Evolutionary conservation across 2,113 vertebrate genomes (phyloP).

Genomic region (Anser brachyrhynchus): DNA sequence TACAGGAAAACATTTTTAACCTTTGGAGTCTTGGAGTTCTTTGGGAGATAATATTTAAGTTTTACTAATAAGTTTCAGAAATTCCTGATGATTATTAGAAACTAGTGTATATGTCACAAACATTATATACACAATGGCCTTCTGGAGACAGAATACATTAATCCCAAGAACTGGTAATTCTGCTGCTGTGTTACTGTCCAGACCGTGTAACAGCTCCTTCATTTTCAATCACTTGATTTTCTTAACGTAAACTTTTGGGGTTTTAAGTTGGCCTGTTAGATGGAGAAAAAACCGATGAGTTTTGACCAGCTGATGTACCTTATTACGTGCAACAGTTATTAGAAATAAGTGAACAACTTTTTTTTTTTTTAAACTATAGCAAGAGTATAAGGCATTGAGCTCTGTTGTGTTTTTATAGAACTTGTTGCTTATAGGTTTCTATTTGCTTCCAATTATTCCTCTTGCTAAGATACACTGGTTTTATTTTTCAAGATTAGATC

Average conservation of each 20-base stretch:
- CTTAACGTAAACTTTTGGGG: not conserved
- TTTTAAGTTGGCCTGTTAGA: not conserved
- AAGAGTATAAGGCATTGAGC: not conserved
- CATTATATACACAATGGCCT: not conserved
- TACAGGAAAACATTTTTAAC: slow-evolving; percentile 3
- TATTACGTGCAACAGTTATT: not conserved
- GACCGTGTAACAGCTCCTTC: not conserved
- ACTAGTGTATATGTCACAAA: not conserved
- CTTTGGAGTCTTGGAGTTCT: not conserved
- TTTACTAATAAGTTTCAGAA: not conserved
- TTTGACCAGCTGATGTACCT: not conserved
- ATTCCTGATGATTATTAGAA: not conserved
- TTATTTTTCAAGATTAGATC: not conserved
- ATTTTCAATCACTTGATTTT: not conserved
- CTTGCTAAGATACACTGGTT: not conserved
- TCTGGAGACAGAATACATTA: not conserved
- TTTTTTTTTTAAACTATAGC: not conserved
- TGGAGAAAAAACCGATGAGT: not conserved
- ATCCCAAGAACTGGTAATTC: not conserved
- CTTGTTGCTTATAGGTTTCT: not conserved
- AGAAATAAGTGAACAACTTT: not conserved
- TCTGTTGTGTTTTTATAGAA: not conserved
- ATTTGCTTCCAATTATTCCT: not conserved
- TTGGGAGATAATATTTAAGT: not conserved
- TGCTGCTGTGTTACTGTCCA: not conserved